phyloP scores from a whole-genome alignment of 2,888 invertebrate species.

The Apantesis nais region DNA sequence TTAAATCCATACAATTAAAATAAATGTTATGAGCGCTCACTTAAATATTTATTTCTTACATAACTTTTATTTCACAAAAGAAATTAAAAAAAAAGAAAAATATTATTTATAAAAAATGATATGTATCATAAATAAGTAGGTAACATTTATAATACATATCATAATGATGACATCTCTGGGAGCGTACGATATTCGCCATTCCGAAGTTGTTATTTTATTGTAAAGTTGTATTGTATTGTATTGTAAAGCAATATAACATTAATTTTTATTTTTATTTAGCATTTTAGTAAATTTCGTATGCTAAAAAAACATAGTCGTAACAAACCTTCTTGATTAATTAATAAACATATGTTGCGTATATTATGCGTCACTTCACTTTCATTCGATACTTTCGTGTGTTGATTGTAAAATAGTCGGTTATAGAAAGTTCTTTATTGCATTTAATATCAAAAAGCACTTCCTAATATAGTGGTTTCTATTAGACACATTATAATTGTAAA shows the following conservation, averaged over 20 bases:
- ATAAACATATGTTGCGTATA: slow-evolving; percentile 1
- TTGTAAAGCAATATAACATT: not conserved
- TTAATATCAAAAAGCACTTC: slow-evolving; percentile 19
- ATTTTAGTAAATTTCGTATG: not conserved
- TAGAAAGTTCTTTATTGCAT: slow-evolving; percentile 30
- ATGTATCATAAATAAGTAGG: no score
- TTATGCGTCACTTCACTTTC: slow-evolving; percentile 4
- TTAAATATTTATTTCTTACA: not conserved
- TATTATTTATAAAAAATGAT: no score
- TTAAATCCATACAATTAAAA: not conserved
- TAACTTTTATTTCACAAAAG: not conserved
- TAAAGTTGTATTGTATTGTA: no score
- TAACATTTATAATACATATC: no score
- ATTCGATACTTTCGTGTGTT: slow-evolving; percentile 13
- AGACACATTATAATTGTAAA: slow-evolving; percentile 30
- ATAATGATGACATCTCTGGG: no score
- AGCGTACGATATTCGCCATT: not conserved
- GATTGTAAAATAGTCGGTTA: slow-evolving; percentile 17
- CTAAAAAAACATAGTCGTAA: not conserved
- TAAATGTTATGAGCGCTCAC: not conserved
- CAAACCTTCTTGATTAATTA: not conserved
- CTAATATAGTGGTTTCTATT: slow-evolving; percentile 22
- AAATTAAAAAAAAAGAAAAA: not conserved
- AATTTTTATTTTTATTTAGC: not conserved
- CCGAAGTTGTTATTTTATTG: no score